Percentiles rank a stretch among this genome's conserved stretches.
These are phyloP conservation scores for Prionchulus punctatus DNA, from an alignment of 2,888 invertebrate genomes.

Conservation along the genomic window DNA sequence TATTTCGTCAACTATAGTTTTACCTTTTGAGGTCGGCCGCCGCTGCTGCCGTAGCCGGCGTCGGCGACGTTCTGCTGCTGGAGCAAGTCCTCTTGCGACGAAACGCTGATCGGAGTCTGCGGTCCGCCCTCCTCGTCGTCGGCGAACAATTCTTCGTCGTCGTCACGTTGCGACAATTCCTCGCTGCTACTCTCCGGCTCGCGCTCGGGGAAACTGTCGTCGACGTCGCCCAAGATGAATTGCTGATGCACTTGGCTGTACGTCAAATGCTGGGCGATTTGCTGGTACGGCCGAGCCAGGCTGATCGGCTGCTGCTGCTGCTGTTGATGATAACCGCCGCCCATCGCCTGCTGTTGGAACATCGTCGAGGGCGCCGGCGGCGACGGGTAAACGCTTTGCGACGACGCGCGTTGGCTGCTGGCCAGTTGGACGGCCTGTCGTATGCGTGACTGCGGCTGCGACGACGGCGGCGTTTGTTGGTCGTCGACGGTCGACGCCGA, in stretches of 20 bases:
- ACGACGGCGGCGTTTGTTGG: background rate
- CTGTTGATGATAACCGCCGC: background rate
- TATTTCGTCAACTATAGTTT: too few relatives aligned
- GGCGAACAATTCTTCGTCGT: constrained; percentile 25
- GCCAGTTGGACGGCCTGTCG: background rate
- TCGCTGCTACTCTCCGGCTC: too few relatives aligned
- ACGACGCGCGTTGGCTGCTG: background rate
- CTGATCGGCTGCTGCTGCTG: constrained; percentile 1
- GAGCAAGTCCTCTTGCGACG: background rate
- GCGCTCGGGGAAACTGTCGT: background rate
- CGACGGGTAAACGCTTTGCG: too few relatives aligned
- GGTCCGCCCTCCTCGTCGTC: constrained; percentile 13
- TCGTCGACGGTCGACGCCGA: background rate
- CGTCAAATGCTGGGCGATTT: constrained; percentile 12
- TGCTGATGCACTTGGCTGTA: constrained; percentile 14
- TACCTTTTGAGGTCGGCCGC: too few relatives aligned
- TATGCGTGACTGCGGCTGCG: background rate
- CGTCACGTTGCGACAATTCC: constrained; percentile 17
- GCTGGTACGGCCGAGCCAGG: constrained; percentile 12
- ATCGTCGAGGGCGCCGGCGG: background rate
- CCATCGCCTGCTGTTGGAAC: background rate
- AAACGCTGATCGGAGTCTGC: background rate
- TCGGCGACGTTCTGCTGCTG: background rate
- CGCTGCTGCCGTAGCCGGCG: background rate
- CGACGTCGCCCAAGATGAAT: constrained; percentile 11